Percentiles rank a stretch among this genome's conserved stretches.
These are phyloP conservation scores for Mugil cephalus DNA, from an alignment of 2,113 vertebrate species.

Conservation along the genomic window DNA sequence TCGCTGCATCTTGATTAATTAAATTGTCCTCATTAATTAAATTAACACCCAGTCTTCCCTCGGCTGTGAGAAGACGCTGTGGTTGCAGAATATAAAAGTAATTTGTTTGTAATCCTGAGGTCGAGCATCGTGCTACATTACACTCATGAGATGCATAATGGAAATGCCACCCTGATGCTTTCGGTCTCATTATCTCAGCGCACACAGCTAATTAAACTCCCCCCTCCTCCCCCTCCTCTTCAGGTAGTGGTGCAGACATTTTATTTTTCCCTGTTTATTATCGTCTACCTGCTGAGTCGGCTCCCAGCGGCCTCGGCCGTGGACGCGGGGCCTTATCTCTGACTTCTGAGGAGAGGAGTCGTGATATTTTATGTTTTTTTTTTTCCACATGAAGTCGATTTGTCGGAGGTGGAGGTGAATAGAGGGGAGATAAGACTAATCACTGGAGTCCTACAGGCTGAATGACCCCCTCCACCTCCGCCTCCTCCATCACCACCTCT, in stretches of 20 bases:
- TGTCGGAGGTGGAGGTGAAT: not conserved
- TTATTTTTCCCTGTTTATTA: constrained; percentile 34
- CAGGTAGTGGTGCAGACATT: constrained; percentile 65
- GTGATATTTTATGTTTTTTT: constrained; percentile 10
- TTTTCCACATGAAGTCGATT: not conserved
- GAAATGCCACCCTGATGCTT: constrained; percentile 54
- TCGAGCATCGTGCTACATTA: constrained; percentile 43
- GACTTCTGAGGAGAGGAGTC: constrained; percentile 1
- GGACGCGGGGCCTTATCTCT: constrained; percentile 49
- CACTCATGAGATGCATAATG: constrained; percentile 54
- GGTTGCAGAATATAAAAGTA: not conserved
- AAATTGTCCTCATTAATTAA: no score
- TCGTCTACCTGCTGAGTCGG: constrained; percentile 51
- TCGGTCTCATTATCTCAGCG: constrained; percentile 58
- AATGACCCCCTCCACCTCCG: not conserved
- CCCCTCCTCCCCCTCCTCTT: constrained; percentile 45
- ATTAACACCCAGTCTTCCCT: no score
- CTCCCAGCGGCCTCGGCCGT: constrained; percentile 23
- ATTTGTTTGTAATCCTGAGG: constrained; percentile 40
- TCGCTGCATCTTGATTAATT: no score
- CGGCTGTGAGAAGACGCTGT: not conserved
- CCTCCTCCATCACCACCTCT: no score
- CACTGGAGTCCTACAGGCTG: constrained; percentile 39
- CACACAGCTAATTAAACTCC: constrained; percentile 63
- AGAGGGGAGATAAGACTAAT: constrained; percentile 51